Evolutionary conservation across 2,797 vertebrate species (phyloP).

Genomic region (Lepilemur septentrionalis): DNA sequence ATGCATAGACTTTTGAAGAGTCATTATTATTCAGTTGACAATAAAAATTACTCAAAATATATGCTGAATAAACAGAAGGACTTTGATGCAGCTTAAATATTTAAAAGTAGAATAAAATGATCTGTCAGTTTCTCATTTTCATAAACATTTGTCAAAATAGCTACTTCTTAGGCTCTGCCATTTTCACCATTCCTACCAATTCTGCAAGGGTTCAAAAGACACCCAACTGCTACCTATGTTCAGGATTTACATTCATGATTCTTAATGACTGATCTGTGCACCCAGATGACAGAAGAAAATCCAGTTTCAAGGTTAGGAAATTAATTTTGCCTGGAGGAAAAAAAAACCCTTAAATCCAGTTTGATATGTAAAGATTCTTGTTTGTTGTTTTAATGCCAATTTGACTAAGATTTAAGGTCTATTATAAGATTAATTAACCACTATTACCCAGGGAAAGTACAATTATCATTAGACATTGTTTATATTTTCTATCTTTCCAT

Average conservation of each 20-base stretch:
- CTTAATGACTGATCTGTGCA: background rate
- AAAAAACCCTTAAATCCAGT: background rate
- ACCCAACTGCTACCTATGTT: background rate
- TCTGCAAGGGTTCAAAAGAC: background rate
- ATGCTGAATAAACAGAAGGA: conserved; percentile 23
- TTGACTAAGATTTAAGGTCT: background rate
- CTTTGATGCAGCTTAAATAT: background rate
- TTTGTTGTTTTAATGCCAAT: background rate
- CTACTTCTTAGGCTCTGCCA: background rate
- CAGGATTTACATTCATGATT: background rate
- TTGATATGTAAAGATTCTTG: background rate
- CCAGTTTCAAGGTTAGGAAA: background rate
- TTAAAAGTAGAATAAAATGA: conserved; percentile 46
- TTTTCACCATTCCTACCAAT: background rate
- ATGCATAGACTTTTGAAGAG: background rate
- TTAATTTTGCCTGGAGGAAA: background rate
- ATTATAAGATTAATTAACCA: background rate
- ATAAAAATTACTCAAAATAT: conserved; percentile 55
- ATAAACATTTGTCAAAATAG: background rate
- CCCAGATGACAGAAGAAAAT: background rate
- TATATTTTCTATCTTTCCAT: background rate
- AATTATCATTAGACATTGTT: background rate
- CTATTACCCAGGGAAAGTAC: background rate
- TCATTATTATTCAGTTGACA: background rate
- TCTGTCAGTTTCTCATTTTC: background rate